phyloP scores from a whole-genome alignment of 2,888 invertebrate genomes.

The Tipula lateralis region DNA sequence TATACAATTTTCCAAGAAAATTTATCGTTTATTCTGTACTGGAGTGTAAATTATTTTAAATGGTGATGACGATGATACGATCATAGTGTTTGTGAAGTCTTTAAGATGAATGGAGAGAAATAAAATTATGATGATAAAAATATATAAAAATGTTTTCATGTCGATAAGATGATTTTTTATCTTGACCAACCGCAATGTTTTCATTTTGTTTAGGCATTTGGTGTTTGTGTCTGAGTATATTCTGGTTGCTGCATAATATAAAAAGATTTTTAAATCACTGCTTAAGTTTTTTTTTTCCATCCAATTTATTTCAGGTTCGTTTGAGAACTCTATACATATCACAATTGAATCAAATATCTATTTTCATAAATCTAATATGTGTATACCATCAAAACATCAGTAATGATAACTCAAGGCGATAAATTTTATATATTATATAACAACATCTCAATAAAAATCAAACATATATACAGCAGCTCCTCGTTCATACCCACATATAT shows the following conservation, averaged over 20 bases:
- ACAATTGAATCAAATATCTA: constrained; percentile 1
- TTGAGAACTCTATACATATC: background rate
- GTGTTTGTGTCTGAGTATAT: background rate
- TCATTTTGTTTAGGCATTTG: background rate
- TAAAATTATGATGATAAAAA: background rate
- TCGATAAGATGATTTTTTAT: background rate
- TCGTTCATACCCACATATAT: background rate
- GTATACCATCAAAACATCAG: background rate
- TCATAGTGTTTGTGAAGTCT: background rate
- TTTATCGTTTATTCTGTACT: background rate
- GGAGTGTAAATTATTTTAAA: background rate
- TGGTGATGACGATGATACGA: background rate
- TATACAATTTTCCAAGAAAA: background rate
- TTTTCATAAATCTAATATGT: constrained; percentile 19
- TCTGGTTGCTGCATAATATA: background rate
- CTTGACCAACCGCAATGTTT: background rate
- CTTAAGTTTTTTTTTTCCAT: background rate
- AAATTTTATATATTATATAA: background rate
- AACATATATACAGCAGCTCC: background rate
- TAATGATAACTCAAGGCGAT: constrained; percentile 11
- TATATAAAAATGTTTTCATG: background rate
- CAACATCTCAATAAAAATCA: constrained; percentile 19
- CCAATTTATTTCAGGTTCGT: background rate
- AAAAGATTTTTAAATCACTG: background rate
- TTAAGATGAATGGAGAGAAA: background rate